A percentile compares a stretch with the other conserved stretches of the same genome.
Conservation (phyloP, 2,888 invertebrate species). For the Megalurothrips usitatus region DNA sequence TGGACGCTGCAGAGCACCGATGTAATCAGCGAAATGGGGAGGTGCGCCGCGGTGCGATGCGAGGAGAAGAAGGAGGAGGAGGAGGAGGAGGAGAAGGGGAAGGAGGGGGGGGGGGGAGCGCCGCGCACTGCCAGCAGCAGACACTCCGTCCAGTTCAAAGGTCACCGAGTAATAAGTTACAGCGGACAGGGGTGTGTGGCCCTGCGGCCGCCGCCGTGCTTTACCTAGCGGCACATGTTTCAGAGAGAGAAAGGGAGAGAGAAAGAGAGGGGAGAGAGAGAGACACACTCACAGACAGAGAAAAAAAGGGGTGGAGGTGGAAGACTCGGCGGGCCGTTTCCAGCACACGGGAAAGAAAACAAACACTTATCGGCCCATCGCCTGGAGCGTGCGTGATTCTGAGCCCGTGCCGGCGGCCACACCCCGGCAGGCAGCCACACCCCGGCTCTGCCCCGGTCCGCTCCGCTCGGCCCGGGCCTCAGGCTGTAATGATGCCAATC, state of each 20-base stretch:
- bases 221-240: too few relatives aligned
- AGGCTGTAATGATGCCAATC: neutral
- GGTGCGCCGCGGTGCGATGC: too few relatives aligned
- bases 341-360: neutral
- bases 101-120: too few relatives aligned
- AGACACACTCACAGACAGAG: neutral
- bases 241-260: neutral
- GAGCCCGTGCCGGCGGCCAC: neutral
- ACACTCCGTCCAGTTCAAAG: too few relatives aligned
- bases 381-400: neutral
- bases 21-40: too few relatives aligned
- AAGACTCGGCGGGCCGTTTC: neutral
- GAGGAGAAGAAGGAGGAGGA: too few relatives aligned
- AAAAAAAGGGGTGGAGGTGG: neutral
- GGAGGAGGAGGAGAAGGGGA: too few relatives aligned
- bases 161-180: too few relatives aligned
- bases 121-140: too few relatives aligned
- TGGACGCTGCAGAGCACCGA: too few relatives aligned
- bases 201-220: too few relatives aligned
- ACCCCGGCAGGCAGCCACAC: neutral
- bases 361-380: constrained; percentile 6
- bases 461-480: neutral
- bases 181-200: too few relatives aligned
- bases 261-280: neutral
- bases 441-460: neutral